A percentile compares a stretch with the other conserved stretches of the same genome.
Conservation (phyloP, 30 jellyfish, hydroid and myxozoan species). For the Catostylus mosaicus region DNA sequence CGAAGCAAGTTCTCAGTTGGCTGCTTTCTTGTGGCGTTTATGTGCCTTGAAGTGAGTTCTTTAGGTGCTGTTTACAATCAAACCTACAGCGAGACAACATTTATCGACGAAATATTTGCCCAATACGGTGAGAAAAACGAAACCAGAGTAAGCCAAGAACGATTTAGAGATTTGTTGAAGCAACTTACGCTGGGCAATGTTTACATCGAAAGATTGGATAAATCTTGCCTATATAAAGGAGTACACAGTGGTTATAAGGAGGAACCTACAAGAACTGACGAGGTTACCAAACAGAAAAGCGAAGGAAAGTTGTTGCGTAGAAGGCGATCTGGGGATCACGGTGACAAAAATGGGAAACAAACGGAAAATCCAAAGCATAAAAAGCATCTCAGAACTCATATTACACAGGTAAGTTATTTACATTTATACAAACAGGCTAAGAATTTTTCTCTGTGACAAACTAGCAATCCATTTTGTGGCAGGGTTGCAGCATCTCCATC, state of each 20-base stretch:
- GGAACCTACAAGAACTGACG: slow-evolving; percentile 26
- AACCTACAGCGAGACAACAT: background rate
- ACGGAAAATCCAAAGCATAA: slow-evolving; percentile 26
- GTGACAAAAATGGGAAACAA: background rate
- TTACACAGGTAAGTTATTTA: slow-evolving; percentile 22
- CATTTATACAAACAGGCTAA: too few relatives aligned
- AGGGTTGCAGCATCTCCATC: too few relatives aligned
- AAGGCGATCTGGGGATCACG: slow-evolving; percentile 60
- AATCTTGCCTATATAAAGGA: slow-evolving; percentile 53
- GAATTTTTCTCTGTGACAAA: too few relatives aligned
- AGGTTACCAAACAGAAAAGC: background rate
- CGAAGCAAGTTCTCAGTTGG: too few relatives aligned
- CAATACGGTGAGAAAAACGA: slow-evolving; percentile 58
- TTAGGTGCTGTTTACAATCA: too few relatives aligned
- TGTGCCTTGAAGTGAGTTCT: too few relatives aligned
- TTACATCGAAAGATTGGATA: slow-evolving; percentile 58
- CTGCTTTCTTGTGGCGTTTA: too few relatives aligned
- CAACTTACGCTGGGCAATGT: slow-evolving; percentile 70
- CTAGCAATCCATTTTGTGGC: too few relatives aligned
- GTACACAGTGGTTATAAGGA: slow-evolving; percentile 40
- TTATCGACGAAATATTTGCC: slow-evolving; percentile 37
- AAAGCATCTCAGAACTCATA: slow-evolving; percentile 21
- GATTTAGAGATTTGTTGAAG: slow-evolving; percentile 32
- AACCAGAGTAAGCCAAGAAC: slow-evolving; percentile 12
- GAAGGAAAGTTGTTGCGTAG: background rate